Conservation (phyloP, 1,140 invertebrate genomes). For the Caenorhabditis latens region DNA sequence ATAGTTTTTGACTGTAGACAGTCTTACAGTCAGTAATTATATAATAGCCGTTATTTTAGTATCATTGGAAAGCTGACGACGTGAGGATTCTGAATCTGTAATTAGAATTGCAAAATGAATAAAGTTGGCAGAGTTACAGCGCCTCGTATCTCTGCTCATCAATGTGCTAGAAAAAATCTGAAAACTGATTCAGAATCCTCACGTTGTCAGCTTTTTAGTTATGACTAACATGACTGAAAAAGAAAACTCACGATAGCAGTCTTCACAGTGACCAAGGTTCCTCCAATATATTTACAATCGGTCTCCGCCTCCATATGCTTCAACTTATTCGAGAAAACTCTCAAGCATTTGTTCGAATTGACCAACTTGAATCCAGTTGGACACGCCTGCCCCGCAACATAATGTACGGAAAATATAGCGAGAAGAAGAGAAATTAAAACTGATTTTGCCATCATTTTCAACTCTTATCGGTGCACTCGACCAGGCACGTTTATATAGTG, state of each 20-base stretch:
- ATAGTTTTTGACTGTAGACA: too few species aligned
- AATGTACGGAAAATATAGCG: not conserved
- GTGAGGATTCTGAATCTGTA: too few species aligned
- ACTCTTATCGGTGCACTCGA: too few species aligned
- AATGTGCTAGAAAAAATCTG: too few species aligned
- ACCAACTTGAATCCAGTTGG: slow-evolving; percentile 1
- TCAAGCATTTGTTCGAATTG: not conserved
- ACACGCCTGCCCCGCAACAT: not conserved
- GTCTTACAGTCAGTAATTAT: too few species aligned
- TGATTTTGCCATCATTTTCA: too few species aligned
- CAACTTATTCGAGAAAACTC: not conserved
- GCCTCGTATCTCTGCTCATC: too few species aligned
- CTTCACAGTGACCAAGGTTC: not conserved
- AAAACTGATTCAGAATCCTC: not conserved
- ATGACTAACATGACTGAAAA: not conserved
- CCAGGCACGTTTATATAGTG: too few species aligned
- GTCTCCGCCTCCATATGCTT: not conserved
- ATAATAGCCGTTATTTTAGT: too few species aligned
- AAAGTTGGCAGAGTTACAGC: too few species aligned
- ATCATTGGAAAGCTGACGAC: too few species aligned
- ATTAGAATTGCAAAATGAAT: too few species aligned
- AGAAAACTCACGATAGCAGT: not conserved
- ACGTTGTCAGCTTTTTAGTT: not conserved
- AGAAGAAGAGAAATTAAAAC: not conserved
- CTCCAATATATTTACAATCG: slow-evolving; percentile 3